Base-by-base conservation (phyloP, 2,113 vertebrate genomes). In the Amblyopsis rosae region DNA sequence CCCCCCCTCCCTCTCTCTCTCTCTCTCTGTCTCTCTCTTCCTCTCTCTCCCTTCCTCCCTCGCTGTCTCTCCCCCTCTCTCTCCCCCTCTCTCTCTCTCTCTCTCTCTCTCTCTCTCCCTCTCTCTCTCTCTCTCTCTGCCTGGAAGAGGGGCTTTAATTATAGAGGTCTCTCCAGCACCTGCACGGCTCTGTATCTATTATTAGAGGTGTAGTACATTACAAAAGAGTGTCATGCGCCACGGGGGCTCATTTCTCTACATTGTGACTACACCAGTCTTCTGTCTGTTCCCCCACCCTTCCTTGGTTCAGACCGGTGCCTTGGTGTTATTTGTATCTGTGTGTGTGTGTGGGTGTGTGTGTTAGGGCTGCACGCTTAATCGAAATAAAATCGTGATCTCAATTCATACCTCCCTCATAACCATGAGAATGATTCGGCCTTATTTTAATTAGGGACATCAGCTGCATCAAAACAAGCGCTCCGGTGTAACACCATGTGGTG, bases 261-360 rank as follows among this genome's bases (percentile, higher is more conserved):
- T 26, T 26, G 26, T 26, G 26, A 26, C 26, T 26, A 26, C 26
- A 26, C 26, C 4, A 41, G 76, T 70, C 67, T 65, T 77, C 70
- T 80, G 69, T 77, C 11, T 74, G 46, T 84, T 75, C n/a, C n/a
- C n/a, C 51, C 51, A 3, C n/a, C n/a, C n/a, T 54, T 67, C 48
- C 79, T 57, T 63, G 75, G 51, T 15, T n/a, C 64, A 65, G 72
- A 46, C 53, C 57, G 19, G 59, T 57, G 17, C 49, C 61, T 45
- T 76, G 55, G 68, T 72, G 59, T 75, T 77, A 70, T 69, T 41
- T 41, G 35, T 41, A 41, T 41, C 7, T 8, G 5, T 8, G 35
- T 41, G 26, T 26, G 26, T 26, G 26, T 26, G 26, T 26, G 26
- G 2, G 26, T 8, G 78, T 77, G 74, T 76, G 75, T 63, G 35